A percentile compares a stretch with the other conserved stretches of the same genome.
phyloP scores from a whole-genome alignment of 2,797 vertebrate species.

The Fratercula arctica region DNA sequence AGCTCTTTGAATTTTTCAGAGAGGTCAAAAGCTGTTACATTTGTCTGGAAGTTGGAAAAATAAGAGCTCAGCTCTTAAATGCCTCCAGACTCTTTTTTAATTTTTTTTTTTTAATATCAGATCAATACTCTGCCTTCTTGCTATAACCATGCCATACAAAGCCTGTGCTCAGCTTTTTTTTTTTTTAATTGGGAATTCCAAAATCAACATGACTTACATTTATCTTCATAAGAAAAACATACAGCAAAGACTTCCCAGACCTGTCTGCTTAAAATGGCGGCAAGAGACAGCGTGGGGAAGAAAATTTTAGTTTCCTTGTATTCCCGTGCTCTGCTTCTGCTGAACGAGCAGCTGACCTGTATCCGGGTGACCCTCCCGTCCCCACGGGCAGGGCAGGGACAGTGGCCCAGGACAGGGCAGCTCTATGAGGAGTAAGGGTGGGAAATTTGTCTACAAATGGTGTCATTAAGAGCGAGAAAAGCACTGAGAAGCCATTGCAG shows the following conservation, averaged over 20 bases:
- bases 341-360: neutral
- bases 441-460: neutral
- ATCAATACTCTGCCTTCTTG: neutral
- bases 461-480: neutral
- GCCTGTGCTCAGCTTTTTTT: neutral
- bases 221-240: neutral
- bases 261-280: neutral
- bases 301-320: fast-evolving
- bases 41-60: neutral
- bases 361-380: no score
- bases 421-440: fast-evolving
- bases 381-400: fast-evolving
- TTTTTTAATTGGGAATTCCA: neutral
- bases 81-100: no score
- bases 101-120: neutral
- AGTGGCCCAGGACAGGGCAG: neutral
- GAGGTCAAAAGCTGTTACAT: neutral
- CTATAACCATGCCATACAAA: neutral
- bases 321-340: neutral
- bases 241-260: neutral
- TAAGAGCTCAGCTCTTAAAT: neutral
- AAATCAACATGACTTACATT: neutral
- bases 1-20: neutral
- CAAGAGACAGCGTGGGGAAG: neutral
- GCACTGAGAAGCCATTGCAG: neutral